Evolutionary conservation across 1,140 invertebrate genomes (phyloP), one percentile per base, ranked within the genome.

Genomic region (Drosophila busckii): DNA sequence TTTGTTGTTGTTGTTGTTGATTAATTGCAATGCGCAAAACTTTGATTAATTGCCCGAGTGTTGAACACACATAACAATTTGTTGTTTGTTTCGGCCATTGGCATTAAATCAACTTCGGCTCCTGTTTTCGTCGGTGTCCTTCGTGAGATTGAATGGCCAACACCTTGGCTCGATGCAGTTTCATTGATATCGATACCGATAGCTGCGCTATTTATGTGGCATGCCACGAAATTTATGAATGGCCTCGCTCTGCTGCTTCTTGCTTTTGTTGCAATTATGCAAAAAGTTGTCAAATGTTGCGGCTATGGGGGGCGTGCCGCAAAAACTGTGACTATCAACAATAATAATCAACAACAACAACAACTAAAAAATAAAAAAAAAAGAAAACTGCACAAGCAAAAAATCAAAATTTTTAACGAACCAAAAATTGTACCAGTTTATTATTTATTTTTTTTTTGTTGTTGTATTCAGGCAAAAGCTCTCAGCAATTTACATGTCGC

Each of bases 401-500:
- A n/a, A n/a, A n/a, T n/a, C n/a, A n/a, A n/a, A n/a, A n/a, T n/a
- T n/a, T n/a, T n/a, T n/a, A n/a, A n/a, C n/a, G n/a, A 58, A 19
- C 25, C 32, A 32, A 54, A 71, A 68, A 67, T 64, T 60, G 53
- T 56, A 64, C 64, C 64, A 75, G 73, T 71, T 76, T 64, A n/a
- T n/a, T n/a, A n/a, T 49, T 63, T 20, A 25, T 50, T 7, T 35
- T 42, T 22, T 52, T 46, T 46, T 28, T 34, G 23, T 13, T n/a
- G n/a, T n/a, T 25, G 12, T 40, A n/a, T 40, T 13, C 25, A 40
- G 22, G 35, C 42, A 23, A 31, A 32, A 55, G 44, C 52, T 58
- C 44, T 49, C 61, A 52, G 63, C 67, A 86, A 86, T 86, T 86
- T 86, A 84, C 84, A 86, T 85, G 84, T 85, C 76, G 61, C 58